Evolutionary conservation across 2,113 vertebrate species (phyloP).

Genomic region (Corythoichthys haematopterus): DNA sequence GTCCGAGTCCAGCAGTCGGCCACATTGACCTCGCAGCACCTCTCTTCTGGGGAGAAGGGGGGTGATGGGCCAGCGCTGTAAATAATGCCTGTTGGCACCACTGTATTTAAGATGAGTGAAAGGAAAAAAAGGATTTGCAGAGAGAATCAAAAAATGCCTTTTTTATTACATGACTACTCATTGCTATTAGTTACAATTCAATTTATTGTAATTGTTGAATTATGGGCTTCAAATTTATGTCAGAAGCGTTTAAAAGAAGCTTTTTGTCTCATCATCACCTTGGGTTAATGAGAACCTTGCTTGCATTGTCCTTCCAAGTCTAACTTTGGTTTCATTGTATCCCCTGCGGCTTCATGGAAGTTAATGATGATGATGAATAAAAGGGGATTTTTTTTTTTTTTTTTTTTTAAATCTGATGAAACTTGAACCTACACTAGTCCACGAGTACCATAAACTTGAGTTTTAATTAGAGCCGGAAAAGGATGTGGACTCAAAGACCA

Average conservation of each 20-base stretch:
- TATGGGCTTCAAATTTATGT: conserved; percentile 34
- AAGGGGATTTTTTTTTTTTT: conserved; percentile 31
- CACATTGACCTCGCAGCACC: conserved; percentile 79
- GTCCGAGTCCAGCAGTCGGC: conserved; percentile 91
- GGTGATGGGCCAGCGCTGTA: conserved; percentile 52
- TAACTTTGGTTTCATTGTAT: conserved; percentile 41
- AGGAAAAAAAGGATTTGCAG: conserved; percentile 31
- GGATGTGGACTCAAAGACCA: conserved; percentile 2
- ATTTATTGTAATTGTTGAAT: conserved; percentile 45
- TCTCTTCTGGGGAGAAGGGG: conserved; percentile 51
- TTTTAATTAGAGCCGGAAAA: conserved; percentile 21
- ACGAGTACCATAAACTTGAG: conserved; percentile 7
- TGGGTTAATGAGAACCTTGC: conserved; percentile 31
- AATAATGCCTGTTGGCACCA: conserved; percentile 57
- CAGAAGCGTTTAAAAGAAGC: conserved; percentile 23
- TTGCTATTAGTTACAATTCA: conserved; percentile 47
- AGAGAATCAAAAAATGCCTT: conserved; percentile 68
- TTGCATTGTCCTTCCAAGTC: conserved; percentile 31
- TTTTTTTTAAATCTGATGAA: conserved; percentile 40
- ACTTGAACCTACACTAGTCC: conserved; percentile 43
- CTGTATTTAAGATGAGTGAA: conserved; percentile 55
- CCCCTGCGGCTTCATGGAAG: conserved; percentile 49
- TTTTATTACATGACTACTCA: conserved; percentile 44
- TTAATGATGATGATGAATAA: conserved; percentile 59
- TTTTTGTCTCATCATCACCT: conserved; percentile 30